These are phyloP conservation scores for Drepana arcuata DNA, from an alignment of 1,140 invertebrate genomes.

Conservation along the genomic window DNA sequence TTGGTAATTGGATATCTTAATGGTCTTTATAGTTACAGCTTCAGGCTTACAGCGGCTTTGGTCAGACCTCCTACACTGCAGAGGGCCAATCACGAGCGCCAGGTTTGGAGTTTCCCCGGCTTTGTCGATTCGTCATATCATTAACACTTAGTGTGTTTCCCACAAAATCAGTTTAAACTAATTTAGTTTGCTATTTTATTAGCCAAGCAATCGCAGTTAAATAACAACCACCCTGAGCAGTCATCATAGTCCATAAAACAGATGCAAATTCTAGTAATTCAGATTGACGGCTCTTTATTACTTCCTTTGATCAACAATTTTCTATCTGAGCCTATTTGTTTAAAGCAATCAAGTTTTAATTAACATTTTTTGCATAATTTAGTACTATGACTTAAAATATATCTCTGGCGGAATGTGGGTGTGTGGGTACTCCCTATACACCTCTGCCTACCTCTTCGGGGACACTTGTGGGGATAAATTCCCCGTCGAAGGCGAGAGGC, in stretches of 20 bases:
- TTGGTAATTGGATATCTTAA: conserved; percentile 58
- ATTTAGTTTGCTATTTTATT: conserved; percentile 7
- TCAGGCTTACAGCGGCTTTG: conserved; percentile 47
- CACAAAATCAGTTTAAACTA: conserved; percentile 16
- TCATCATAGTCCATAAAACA: conserved; percentile 12
- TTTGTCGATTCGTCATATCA: conserved; percentile 45
- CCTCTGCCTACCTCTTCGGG: too few species aligned
- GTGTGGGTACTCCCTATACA: too few species aligned
- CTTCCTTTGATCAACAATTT: conserved; percentile 13
- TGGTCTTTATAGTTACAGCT: too few species aligned
- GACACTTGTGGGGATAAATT: too few species aligned
- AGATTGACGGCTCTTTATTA: conserved; percentile 7
- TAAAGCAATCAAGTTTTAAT: too few species aligned
- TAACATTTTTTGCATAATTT: too few species aligned
- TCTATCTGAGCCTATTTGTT: too few species aligned
- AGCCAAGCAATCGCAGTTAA: too few species aligned
- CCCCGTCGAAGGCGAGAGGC: too few species aligned
- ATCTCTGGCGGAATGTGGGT: too few species aligned
- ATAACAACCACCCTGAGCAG: too few species aligned
- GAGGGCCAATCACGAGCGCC: conserved; percentile 44
- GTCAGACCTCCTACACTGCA: conserved; percentile 44
- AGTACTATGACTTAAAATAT: too few species aligned
- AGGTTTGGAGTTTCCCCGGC: conserved; percentile 31
- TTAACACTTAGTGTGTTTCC: conserved; percentile 41
- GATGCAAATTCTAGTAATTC: conserved; percentile 12